phyloP scores from a whole-genome alignment of 2,888 invertebrate genomes.

The Dicycla oo region DNA sequence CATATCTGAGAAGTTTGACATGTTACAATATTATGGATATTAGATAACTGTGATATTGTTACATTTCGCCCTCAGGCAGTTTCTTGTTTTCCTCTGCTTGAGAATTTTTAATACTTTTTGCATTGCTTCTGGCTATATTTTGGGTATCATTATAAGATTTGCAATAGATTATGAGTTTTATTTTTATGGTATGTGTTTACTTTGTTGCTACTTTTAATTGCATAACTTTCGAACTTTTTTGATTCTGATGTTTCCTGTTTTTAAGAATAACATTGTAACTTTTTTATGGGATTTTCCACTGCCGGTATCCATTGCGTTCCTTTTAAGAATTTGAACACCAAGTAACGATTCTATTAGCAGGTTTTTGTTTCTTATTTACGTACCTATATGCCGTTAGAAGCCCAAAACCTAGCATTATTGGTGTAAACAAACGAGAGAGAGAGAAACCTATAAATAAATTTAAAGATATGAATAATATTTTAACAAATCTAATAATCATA shows the following conservation, averaged over 20 bases:
- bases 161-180: constrained; percentile 44
- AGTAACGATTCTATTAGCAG: neutral
- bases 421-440: neutral
- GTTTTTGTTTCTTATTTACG: neutral
- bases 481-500: constrained; percentile 8
- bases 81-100: constrained; percentile 65
- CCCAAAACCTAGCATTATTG: too few species aligned
- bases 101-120: constrained; percentile 73
- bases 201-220: constrained; percentile 50
- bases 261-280: neutral
- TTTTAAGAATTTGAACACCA: neutral
- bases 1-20: constrained; percentile 86
- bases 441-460: neutral
- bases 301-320: neutral
- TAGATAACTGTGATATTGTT: constrained; percentile 83
- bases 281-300: neutral
- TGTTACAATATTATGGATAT: constrained; percentile 86
- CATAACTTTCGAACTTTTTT: constrained; percentile 4
- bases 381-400: too few species aligned
- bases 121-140: constrained; percentile 66
- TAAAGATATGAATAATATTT: neutral
- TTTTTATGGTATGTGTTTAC: constrained; percentile 34
- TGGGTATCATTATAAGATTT: constrained; percentile 62
- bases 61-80: constrained; percentile 60
- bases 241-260: neutral